Conservation (phyloP, 2,113 vertebrate species). For the Hydrochoerus hydrochaeris region DNA sequence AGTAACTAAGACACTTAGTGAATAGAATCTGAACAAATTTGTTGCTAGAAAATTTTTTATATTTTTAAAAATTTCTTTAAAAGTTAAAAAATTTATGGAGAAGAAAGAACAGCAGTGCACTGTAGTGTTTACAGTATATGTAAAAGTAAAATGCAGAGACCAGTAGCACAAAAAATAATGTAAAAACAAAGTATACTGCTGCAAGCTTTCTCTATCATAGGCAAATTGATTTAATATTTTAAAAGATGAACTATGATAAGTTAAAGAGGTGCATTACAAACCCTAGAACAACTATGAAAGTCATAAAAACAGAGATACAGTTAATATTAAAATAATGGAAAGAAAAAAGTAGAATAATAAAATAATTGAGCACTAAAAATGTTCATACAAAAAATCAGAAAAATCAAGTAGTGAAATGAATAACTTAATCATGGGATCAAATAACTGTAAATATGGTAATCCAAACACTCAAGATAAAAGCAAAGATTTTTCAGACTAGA, state of each 20-base stretch:
- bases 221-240: background rate
- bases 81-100: background rate
- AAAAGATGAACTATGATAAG: background rate
- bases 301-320: background rate
- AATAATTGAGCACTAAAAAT: background rate
- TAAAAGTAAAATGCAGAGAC: conserved; percentile 15
- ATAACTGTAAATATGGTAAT: background rate
- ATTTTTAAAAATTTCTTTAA: conserved; percentile 4
- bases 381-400: background rate
- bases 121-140: background rate
- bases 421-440: background rate
- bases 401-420: background rate
- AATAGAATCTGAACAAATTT: background rate
- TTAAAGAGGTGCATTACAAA: background rate
- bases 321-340: background rate
- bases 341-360: background rate
- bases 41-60: background rate
- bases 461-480: background rate
- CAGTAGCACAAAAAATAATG: background rate
- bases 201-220: background rate
- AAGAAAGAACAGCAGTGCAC: background rate
- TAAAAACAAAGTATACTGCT: background rate
- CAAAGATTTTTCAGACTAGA: background rate
- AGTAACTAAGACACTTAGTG: no score
- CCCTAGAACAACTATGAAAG: background rate